These are phyloP conservation scores for Aptenodytes forsteri DNA, from an alignment of 2,113 vertebrate genomes.

Conservation along the genomic window DNA sequence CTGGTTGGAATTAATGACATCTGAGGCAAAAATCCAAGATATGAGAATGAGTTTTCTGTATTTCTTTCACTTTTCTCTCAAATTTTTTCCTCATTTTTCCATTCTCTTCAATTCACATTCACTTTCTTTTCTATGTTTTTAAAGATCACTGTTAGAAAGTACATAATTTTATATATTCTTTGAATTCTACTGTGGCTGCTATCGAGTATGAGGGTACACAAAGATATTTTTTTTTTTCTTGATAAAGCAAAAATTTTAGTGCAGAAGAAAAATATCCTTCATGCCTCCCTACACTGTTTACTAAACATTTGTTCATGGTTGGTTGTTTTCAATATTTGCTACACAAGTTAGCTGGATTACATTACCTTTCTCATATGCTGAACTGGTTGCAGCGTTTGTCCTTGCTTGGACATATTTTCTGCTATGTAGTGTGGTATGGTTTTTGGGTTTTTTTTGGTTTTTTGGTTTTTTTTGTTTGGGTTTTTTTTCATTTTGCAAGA, in stretches of 20 bases:
- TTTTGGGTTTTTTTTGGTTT: not conserved
- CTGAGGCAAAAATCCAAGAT: not conserved
- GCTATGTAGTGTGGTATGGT: not conserved
- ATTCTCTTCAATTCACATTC: not conserved
- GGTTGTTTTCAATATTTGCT: not conserved
- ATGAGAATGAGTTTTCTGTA: not conserved
- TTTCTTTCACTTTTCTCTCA: not conserved
- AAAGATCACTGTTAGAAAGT: not conserved
- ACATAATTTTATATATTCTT: not conserved
- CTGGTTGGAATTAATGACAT: not conserved
- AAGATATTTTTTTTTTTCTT: not conserved
- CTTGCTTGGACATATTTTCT: not conserved
- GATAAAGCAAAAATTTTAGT: not conserved
- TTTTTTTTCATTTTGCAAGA: not conserved
- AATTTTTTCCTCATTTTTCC: not conserved
- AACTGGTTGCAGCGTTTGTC: not conserved
- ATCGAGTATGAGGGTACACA: not conserved
- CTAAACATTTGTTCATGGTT: not conserved
- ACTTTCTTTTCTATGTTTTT: not conserved
- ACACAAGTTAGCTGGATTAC: not conserved
- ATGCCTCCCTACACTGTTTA: not conserved
- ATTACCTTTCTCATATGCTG: not conserved
- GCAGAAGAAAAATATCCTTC: not conserved
- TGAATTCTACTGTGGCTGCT: not conserved
- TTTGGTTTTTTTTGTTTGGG: not conserved